Conservation (phyloP, 2,113 vertebrate genomes). For the Paradoxurus hermaphroditus region DNA sequence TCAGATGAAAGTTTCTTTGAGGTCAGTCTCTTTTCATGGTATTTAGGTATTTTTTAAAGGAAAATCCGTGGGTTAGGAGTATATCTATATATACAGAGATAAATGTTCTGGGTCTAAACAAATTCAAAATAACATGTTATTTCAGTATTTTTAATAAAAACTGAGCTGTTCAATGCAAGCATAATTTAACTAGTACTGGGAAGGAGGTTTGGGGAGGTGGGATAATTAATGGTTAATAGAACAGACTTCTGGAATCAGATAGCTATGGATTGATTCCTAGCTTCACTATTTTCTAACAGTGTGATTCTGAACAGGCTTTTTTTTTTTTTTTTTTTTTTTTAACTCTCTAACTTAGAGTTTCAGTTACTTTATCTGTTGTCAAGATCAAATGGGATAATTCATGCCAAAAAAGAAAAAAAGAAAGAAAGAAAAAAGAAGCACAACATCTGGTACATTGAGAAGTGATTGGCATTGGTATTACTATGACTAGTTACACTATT, state of each 20-base stretch:
- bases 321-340: not conserved
- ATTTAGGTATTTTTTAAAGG: not conserved
- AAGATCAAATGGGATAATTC: not conserved
- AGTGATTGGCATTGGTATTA: not conserved
- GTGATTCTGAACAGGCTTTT: not conserved
- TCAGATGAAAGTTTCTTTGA: slow-evolving; percentile 32
- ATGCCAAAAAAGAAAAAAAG: not conserved
- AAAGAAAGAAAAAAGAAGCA: not conserved
- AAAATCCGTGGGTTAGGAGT: not conserved
- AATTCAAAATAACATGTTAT: not conserved
- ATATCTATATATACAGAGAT: not conserved
- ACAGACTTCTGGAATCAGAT: not conserved
- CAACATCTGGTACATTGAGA: not conserved
- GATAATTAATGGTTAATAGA: not conserved
- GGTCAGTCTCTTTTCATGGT: not conserved
- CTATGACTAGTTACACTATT: not conserved
- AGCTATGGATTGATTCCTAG: not conserved
- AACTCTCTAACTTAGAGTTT: not conserved
- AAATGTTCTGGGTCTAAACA: not conserved
- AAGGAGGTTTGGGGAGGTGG: fast-evolving
- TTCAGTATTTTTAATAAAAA: slow-evolving; percentile 24
- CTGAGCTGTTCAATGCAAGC: not conserved
- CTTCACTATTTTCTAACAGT: not conserved
- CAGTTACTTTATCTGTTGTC: not conserved
- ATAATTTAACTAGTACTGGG: not conserved